Base-by-base conservation (phyloP, 2,888 invertebrate species). In the Tipula vernalis region DNA sequence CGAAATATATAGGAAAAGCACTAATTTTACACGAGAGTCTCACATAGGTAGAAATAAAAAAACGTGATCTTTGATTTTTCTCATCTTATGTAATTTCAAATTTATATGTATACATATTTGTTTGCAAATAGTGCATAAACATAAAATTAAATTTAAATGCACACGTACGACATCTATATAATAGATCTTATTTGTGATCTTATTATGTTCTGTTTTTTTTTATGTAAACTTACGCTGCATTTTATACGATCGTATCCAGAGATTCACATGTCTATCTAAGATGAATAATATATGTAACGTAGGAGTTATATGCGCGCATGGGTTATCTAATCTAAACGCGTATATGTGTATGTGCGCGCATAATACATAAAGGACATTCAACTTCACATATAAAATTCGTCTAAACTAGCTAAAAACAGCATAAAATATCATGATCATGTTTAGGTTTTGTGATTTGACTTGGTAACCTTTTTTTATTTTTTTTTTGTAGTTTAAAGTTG, bases 401-500 rank as follows among this genome's bases (percentile, higher is more conserved):
- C 71, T 71, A 71, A 51, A 51, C 51, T 15, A n/a, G 5, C 15
- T 51, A 51, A 51, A 71, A 71, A 28, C 71, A 71, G 71, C 71
- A 71, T 71, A 71, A 28, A 71, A 71, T 71, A 71, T 71, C 71
- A 84, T 84, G 84, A 84, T 41, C 36, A 84, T 84, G 84, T 84
- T 84, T 84, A 39, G 84, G 84, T 84, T 84, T 71, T 71, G 71
- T 71, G 84, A 39, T 84, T 84, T 84, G 84, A 84, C 41, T 84
- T 84, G 84, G 84, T 84, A 84, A 84, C 84, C 84, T 84, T 84
- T 84, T 83, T n/a, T n/a, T n/a, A n/a, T 83, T 84, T 84, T 39
- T 39, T 84, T 39, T 39, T 39, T 39, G 39, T 39, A 84, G 28
- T 28, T 28, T 28, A 28, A 28, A 71, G 71, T 71, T 28, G 71